Conservation (phyloP, 2,113 vertebrate genomes). For the Amblyornis subalaris region DNA sequence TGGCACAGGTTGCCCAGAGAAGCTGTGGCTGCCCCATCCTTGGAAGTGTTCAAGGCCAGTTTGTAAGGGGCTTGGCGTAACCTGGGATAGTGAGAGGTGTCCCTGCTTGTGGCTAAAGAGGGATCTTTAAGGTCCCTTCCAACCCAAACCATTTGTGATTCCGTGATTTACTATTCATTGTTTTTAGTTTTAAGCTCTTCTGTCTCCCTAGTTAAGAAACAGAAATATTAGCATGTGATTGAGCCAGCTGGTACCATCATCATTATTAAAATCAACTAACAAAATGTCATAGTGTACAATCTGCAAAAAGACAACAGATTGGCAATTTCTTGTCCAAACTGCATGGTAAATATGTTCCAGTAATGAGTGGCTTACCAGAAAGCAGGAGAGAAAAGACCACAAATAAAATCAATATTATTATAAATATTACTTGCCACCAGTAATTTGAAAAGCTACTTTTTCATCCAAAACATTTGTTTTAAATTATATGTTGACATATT, state of each 20-base stretch:
- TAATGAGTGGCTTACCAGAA: slow-evolving; percentile 28
- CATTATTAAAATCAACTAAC: neutral
- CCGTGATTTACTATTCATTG: neutral
- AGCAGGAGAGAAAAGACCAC: slow-evolving; percentile 17
- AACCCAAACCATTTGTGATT: neutral
- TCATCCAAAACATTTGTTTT: slow-evolving; percentile 43
- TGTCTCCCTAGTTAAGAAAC: neutral
- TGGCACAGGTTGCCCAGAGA: neutral
- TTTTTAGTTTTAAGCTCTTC: neutral
- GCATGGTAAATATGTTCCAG: neutral
- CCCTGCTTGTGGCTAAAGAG: neutral
- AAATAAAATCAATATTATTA: slow-evolving; percentile 54
- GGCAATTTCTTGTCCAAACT: slow-evolving; percentile 17
- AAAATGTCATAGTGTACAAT: neutral
- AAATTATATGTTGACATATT: slow-evolving; percentile 38
- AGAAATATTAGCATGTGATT: neutral
- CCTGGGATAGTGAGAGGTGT: neutral
- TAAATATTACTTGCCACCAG: slow-evolving; percentile 40
- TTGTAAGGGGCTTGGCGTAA: neutral
- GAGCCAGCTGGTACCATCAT: neutral
- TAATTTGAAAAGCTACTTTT: slow-evolving; percentile 1
- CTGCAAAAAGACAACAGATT: neutral
- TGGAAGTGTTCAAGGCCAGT: neutral
- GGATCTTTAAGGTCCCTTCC: neutral
- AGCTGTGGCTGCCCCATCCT: neutral